Percentiles rank a stretch among this genome's conserved stretches.
Evolutionary conservation across 1,140 invertebrate genomes (phyloP).

Genomic region (Bombyx mandarina): DNA sequence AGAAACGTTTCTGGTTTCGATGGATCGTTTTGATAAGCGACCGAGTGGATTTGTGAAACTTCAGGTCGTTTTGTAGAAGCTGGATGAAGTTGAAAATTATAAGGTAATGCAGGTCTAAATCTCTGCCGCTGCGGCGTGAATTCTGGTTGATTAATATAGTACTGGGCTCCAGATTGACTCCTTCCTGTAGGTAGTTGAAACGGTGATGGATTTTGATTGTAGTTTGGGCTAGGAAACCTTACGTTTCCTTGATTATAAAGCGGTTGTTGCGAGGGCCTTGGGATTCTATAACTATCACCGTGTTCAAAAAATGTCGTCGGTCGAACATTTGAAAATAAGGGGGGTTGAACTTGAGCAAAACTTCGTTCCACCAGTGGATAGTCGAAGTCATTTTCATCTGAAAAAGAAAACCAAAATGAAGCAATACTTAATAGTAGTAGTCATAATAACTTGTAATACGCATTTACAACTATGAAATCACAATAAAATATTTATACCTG

Average conservation of each 20-base stretch:
- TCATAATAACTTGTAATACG: background rate
- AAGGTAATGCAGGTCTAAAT: constrained; percentile 55
- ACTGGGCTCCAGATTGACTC: constrained; percentile 58
- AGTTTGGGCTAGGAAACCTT: constrained; percentile 55
- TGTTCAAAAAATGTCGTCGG: constrained; percentile 52
- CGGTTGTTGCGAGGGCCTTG: constrained; percentile 40
- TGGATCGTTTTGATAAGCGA: constrained; percentile 70
- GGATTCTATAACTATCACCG: constrained; percentile 46
- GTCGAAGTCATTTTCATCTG: constrained; percentile 63
- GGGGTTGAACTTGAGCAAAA: constrained; percentile 66
- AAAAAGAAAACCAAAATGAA: constrained; percentile 27
- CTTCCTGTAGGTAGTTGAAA: constrained; percentile 63
- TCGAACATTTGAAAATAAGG: constrained; percentile 57
- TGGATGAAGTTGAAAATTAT: constrained; percentile 63
- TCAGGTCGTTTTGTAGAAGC: constrained; percentile 65
- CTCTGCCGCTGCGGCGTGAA: constrained; percentile 48
- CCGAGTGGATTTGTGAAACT: constrained; percentile 54
- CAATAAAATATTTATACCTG: too few relatives aligned
- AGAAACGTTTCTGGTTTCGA: constrained; percentile 73
- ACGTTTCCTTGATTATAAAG: constrained; percentile 45
- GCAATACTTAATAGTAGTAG: constrained; percentile 4
- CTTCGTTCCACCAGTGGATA: constrained; percentile 62
- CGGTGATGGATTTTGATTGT: constrained; percentile 62
- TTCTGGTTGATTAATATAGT: constrained; percentile 63
- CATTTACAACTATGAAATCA: background rate